Percentiles rank a stretch among this genome's conserved stretches.
Conservation (phyloP, 2,888 invertebrate genomes). For the Acholoe squamosa region DNA sequence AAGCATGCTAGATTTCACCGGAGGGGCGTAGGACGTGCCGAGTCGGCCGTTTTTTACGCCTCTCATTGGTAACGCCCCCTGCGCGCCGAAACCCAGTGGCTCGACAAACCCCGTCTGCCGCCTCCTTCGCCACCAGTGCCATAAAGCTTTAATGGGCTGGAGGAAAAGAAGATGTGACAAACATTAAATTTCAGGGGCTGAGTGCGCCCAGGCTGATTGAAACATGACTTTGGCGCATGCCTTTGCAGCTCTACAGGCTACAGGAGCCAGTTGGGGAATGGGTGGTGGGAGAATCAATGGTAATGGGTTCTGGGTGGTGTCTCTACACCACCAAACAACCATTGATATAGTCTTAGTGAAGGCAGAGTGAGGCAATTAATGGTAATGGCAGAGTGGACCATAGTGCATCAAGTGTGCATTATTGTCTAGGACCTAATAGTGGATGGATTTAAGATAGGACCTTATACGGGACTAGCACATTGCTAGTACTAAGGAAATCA, state of each 20-base stretch:
- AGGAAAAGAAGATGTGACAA: conserved; percentile 61
- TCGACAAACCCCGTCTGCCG: conserved; percentile 17
- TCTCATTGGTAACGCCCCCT: not conserved
- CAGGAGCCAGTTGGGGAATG: not conserved
- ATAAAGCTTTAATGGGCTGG: conserved; percentile 59
- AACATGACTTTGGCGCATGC: conserved; percentile 44
- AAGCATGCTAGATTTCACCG: conserved; percentile 55
- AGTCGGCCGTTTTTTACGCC: not conserved
- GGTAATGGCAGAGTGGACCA: no score
- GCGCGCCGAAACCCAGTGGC: conserved; percentile 18
- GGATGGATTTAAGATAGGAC: no score
- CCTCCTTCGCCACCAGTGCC: not conserved
- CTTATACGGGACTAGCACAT: no score
- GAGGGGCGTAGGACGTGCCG: not conserved
- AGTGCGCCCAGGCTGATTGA: conserved; percentile 36
- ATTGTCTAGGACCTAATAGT: no score
- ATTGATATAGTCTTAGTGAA: not conserved
- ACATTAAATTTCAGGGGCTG: conserved; percentile 54
- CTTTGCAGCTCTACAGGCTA: conserved; percentile 21
- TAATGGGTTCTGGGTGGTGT: not conserved
- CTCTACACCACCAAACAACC: no score
- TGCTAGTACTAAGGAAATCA: no score
- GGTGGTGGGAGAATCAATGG: not conserved
- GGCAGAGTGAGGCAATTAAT: no score
- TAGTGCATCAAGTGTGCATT: no score